Evolutionary conservation across 1,140 invertebrate genomes (phyloP), one percentile per base, ranked within the genome.

Genomic region (Pseudomyrmex cubaensis): DNA sequence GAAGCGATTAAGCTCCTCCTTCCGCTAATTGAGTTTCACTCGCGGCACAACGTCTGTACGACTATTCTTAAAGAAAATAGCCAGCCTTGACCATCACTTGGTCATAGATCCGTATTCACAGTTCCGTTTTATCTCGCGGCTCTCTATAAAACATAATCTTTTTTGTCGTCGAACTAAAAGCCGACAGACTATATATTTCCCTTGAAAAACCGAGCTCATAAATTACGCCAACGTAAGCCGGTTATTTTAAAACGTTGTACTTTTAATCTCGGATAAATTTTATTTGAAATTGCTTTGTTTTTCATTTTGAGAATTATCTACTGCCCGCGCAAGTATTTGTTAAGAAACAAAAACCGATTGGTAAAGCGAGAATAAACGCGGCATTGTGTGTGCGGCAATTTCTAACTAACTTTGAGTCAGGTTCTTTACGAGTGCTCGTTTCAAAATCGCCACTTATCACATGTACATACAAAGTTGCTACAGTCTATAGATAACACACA

Each of bases 41-140:
- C 22, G 57, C 44, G 12, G 57, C 61, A 17, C 62, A 56, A 83
- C 62, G 70, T 17, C n/a, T 63, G 62, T 50, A 46, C 17, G 52
- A 73, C 35, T 56, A 70, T 85, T 85, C 74, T 85, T 83, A 78
- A 75, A 69, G 84, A 89, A 88, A 89, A 20, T 54, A 70, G 13
- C n/a, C 61, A 61, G 59, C 87, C 77, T 88, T 88, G 69, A 35
- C 78, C 77, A 76, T 88, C 20, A 69, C 85, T 48, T 82, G 85
- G 46, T 13, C 52, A 44, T 59, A 64, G 84, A 50, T 10, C 61
- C 5, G 35, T 4, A 12, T 46, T 57, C 25, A 1, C 20, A 44
- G n/a, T n/a, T 72, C 8, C 15, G 15, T 13, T 20, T 57, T 48
- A 44, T 56, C 9, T 48, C 15, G 3, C 12, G 35, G 35, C 35